Evolutionary conservation across 2,888 invertebrate genomes (phyloP), one percentile per base, ranked within the genome.

Genomic region (Pimpla rufipes): DNA sequence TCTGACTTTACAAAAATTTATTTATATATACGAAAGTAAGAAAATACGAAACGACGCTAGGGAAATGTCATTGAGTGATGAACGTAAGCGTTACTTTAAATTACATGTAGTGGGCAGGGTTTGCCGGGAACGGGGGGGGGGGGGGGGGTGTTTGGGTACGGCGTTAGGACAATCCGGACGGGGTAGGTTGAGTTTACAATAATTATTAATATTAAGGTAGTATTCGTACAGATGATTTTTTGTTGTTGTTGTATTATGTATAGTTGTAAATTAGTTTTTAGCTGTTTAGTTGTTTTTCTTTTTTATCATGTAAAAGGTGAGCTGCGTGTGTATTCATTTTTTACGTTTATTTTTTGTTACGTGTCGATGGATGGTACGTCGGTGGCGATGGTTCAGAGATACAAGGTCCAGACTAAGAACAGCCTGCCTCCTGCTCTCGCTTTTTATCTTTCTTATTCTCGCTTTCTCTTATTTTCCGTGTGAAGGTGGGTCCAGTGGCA

Each of bases 1-100:
- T 88, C 87, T 85, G 88, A 91, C 87, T 91, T 90, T 91, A 91
- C 91, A 92, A 92, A 91, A 92, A 91, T 64, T 88, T 89, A 88
- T 89, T 87, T 86, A 84, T 89, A 87, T 90, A 90, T 92, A 93
- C 90, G 91, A 93, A 93, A 93, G 93, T 93, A 93, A 93, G 93
- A 93, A 93, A 93, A 93, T 93, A 93, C 90, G 92, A 93, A 93
- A 93, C 89, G 90, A 92, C 92, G 89, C 90, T 92, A 90, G 90
- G 90, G 88, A 91, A 92, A 90, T 90, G 89, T 90, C 88, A 89
- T 91, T 89, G 88, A 89, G 87, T 89, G 88, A 90, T 89, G 88
- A 93, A 92, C 90, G 87, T 89, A 92, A 92, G 90, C 88, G 87
- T 88, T 85, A 87, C 85, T 90, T 89, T 90, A 90, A 91, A 92